Evolutionary conservation across 2,113 vertebrate genomes (phyloP).

Genomic region (Lepus europaeus): DNA sequence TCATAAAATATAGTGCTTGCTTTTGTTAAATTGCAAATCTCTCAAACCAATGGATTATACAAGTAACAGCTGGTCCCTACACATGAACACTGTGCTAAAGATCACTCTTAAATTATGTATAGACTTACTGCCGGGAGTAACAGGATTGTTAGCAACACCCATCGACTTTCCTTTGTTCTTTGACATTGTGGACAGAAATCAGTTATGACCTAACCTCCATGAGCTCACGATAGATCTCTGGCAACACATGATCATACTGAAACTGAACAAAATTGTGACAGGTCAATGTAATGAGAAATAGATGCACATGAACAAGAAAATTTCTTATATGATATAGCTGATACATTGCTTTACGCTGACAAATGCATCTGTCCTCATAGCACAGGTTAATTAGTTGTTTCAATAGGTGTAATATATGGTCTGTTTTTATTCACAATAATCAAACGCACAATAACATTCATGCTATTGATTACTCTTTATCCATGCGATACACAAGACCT

Average conservation of each 20-base stretch:
- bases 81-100: neutral
- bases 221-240: neutral
- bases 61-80: neutral
- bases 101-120: neutral
- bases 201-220: neutral
- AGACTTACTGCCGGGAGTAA: neutral
- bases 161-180: neutral
- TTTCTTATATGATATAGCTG: neutral
- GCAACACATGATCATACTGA: neutral
- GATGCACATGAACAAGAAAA: neutral
- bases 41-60: neutral
- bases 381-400: neutral
- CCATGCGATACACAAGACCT: neutral
- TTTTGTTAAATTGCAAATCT: conserved; percentile 38
- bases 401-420: neutral
- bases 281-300: neutral
- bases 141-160: neutral
- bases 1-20: conserved; percentile 35
- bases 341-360: neutral
- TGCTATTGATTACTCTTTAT: fast-evolving
- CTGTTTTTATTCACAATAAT: neutral
- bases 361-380: neutral
- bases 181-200: conserved; percentile 1
- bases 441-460: neutral
- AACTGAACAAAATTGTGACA: neutral